These are phyloP conservation scores for Acanthisitta chloris DNA, from an alignment of 2,113 vertebrate genomes.

Conservation along the genomic window DNA sequence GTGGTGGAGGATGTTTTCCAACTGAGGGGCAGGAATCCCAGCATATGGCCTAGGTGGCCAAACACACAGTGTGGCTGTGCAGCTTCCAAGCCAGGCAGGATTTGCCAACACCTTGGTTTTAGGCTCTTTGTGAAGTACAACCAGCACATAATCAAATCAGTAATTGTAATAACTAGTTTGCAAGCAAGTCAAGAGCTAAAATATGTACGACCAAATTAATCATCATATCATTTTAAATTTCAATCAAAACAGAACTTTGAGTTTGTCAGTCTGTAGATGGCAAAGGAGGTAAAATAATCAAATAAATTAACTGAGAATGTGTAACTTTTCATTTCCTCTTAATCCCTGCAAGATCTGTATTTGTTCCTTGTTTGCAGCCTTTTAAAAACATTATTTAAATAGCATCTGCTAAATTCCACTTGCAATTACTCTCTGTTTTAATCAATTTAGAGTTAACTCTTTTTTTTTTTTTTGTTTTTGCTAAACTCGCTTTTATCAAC, in stretches of 20 bases:
- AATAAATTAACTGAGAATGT: not conserved
- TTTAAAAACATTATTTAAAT: slow-evolving; percentile 29
- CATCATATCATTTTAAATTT: not conserved
- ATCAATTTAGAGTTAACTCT: not conserved
- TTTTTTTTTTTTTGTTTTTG: too few relatives aligned
- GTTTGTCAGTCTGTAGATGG: slow-evolving; percentile 5
- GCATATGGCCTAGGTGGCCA: not conserved
- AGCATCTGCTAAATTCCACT: slow-evolving; percentile 34
- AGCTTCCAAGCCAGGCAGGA: not conserved
- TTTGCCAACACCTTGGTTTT: not conserved
- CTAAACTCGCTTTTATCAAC: not conserved
- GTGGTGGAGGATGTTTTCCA: not conserved
- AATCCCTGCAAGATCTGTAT: not conserved
- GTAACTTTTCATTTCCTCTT: not conserved
- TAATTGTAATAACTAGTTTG: slow-evolving; percentile 11
- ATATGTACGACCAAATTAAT: not conserved
- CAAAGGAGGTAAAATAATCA: slow-evolving; percentile 10
- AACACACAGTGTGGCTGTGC: not conserved
- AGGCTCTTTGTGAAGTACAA: not conserved
- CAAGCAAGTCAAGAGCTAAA: slow-evolving; percentile 39
- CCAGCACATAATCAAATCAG: not conserved
- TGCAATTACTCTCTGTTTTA: not conserved
- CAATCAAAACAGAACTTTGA: slow-evolving; percentile 13
- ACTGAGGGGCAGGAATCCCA: not conserved
- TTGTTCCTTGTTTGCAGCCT: not conserved